These are phyloP conservation scores for Meteorus sp. DNA, from an alignment of 1,140 invertebrate species.

Conservation along the genomic window DNA sequence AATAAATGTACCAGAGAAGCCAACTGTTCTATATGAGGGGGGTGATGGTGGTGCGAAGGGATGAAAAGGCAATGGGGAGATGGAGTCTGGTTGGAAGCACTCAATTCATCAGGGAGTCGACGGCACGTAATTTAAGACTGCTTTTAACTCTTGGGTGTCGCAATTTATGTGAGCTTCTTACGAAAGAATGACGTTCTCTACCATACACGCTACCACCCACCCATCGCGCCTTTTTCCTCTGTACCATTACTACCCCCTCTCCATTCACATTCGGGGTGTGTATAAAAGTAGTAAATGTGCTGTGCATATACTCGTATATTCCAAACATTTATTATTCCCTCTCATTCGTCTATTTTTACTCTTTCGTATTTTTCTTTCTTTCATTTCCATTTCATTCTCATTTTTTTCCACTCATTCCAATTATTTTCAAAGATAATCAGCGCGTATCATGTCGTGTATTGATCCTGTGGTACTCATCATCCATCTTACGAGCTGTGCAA, in stretches of 20 bases:
- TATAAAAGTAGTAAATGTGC: background rate
- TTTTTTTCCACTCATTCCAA: too few relatives aligned
- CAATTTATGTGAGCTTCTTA: slow-evolving; percentile 61
- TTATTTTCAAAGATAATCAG: too few relatives aligned
- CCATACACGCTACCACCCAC: slow-evolving; percentile 23
- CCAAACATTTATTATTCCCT: too few relatives aligned
- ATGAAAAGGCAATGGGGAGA: background rate
- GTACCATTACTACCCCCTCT: background rate
- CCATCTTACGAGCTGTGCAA: too few relatives aligned
- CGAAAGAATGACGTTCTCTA: slow-evolving; percentile 56
- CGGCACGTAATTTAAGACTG: slow-evolving; percentile 61
- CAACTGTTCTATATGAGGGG: too few relatives aligned
- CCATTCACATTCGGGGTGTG: background rate
- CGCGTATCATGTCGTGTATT: too few relatives aligned
- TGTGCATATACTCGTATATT: too few relatives aligned
- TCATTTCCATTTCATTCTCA: too few relatives aligned
- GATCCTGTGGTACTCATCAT: too few relatives aligned
- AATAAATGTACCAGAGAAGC: too few relatives aligned
- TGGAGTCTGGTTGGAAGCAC: slow-evolving; percentile 43
- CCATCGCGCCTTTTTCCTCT: background rate
- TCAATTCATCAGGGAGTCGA: slow-evolving; percentile 61
- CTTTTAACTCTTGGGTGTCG: slow-evolving; percentile 61
- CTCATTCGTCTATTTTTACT: too few relatives aligned
- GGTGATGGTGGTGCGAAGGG: slow-evolving; percentile 12
- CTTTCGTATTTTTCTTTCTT: too few relatives aligned